phyloP scores from a whole-genome alignment of 2,797 vertebrate species.

The Emys orbicularis region DNA sequence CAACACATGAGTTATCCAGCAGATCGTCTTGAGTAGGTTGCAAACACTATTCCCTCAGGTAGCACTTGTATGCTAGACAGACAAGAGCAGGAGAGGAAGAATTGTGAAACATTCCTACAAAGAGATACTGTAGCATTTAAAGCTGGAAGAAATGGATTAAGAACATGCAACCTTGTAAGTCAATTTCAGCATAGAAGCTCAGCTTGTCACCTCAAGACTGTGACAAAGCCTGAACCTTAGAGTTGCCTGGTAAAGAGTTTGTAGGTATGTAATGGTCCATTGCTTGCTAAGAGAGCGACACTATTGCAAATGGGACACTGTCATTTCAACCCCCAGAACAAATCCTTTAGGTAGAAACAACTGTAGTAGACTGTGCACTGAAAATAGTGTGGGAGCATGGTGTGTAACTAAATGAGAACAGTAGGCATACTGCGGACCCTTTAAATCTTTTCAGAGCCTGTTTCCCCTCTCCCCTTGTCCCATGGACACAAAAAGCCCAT shows the following conservation, averaged over 20 bases:
- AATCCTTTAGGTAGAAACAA: background rate
- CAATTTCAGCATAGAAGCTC: conserved; percentile 38
- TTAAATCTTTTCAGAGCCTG: background rate
- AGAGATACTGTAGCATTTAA: conserved; percentile 12
- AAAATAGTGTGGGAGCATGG: background rate
- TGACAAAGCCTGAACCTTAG: background rate
- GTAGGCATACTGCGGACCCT: background rate
- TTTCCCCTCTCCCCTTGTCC: background rate
- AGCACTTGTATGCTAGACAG: conserved; percentile 3
- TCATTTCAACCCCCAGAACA: background rate
- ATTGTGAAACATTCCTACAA: background rate
- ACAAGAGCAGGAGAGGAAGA: background rate
- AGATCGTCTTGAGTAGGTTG: background rate
- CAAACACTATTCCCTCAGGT: background rate
- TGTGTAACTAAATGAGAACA: background rate
- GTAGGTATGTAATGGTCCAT: background rate
- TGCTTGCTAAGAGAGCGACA: background rate
- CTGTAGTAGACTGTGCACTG: background rate
- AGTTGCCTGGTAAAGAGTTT: conserved; percentile 35
- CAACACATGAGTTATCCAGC: conserved; percentile 26
- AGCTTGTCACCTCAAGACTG: background rate
- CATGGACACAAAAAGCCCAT: background rate
- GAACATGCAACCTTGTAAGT: conserved; percentile 33
- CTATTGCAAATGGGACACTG: background rate
- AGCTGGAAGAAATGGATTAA: conserved; percentile 53